Evolutionary conservation across 1,140 invertebrate species (phyloP).

Genomic region (Brachionus angularis): DNA sequence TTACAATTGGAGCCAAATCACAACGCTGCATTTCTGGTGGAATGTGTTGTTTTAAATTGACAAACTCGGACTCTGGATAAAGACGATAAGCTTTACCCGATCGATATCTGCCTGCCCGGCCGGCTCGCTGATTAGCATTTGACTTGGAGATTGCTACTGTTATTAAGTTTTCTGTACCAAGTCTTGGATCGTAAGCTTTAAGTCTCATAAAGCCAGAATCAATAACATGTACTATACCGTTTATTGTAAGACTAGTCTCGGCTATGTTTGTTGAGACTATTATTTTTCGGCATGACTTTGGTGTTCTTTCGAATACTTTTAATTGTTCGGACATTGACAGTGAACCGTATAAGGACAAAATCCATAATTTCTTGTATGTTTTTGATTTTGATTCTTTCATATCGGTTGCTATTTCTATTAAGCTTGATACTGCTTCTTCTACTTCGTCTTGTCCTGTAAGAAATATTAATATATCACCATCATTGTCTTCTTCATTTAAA

Average conservation of each 20-base stretch:
- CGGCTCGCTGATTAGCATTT: slow-evolving; percentile 83
- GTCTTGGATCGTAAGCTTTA: slow-evolving; percentile 77
- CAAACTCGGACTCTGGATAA: slow-evolving; percentile 69
- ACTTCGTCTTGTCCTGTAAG: slow-evolving; percentile 88
- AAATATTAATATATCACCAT: slow-evolving; percentile 85
- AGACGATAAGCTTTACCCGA: slow-evolving; percentile 73
- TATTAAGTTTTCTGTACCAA: slow-evolving; percentile 73
- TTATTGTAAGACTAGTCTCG: slow-evolving; percentile 87
- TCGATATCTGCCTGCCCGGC: slow-evolving; percentile 77
- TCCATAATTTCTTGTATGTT: slow-evolving; percentile 63
- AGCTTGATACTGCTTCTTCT: slow-evolving; percentile 66
- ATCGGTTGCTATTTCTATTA: slow-evolving; percentile 52
- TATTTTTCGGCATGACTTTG: slow-evolving; percentile 75
- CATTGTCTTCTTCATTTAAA: slow-evolving; percentile 66
- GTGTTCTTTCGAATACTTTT: slow-evolving; percentile 76
- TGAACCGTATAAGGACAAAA: slow-evolving; percentile 88
- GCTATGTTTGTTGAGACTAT: slow-evolving; percentile 94
- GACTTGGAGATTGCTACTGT: slow-evolving; percentile 79
- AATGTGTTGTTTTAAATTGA: slow-evolving; percentile 66
- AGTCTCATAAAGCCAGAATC: slow-evolving; percentile 96
- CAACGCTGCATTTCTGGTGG: slow-evolving; percentile 88
- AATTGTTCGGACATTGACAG: slow-evolving; percentile 73
- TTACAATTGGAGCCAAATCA: slow-evolving; percentile 75
- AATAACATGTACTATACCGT: slow-evolving; percentile 82
- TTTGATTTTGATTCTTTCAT: slow-evolving; percentile 45